phyloP scores from a whole-genome alignment of 2,888 invertebrate genomes.

The Labia minor region DNA sequence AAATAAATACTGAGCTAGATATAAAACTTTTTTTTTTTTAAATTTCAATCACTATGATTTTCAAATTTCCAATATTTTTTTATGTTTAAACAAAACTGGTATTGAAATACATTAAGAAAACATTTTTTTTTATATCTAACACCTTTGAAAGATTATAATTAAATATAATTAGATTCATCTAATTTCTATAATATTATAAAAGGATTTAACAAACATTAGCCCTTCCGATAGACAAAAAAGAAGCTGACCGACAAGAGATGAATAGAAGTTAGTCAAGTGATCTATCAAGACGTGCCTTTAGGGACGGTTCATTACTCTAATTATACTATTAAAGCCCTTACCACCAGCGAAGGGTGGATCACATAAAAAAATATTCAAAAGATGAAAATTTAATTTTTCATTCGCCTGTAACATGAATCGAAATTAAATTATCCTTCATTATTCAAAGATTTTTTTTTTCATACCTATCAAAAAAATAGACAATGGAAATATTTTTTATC shows the following conservation, averaged over 20 bases:
- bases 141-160: neutral
- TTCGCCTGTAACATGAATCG: neutral
- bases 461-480: too few relatives aligned
- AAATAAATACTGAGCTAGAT: too few relatives aligned
- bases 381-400: neutral
- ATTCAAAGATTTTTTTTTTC: neutral
- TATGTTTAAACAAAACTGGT: too few relatives aligned
- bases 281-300: neutral
- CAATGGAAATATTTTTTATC: too few relatives aligned
- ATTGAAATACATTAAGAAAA: neutral
- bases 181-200: constrained; percentile 2
- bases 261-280: neutral
- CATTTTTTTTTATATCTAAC: neutral
- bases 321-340: constrained; percentile 8
- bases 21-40: too few relatives aligned
- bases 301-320: constrained; percentile 7
- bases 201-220: neutral
- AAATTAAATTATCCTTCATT: constrained; percentile 4
- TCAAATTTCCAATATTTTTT: too few relatives aligned
- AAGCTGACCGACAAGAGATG: neutral
- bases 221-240: neutral
- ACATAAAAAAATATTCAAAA: neutral
- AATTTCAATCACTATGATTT: too few relatives aligned
- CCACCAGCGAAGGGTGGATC: neutral
- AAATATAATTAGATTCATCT: neutral